Conservation (phyloP, 1,140 invertebrate genomes). For the Dufourea novaeangliae region DNA sequence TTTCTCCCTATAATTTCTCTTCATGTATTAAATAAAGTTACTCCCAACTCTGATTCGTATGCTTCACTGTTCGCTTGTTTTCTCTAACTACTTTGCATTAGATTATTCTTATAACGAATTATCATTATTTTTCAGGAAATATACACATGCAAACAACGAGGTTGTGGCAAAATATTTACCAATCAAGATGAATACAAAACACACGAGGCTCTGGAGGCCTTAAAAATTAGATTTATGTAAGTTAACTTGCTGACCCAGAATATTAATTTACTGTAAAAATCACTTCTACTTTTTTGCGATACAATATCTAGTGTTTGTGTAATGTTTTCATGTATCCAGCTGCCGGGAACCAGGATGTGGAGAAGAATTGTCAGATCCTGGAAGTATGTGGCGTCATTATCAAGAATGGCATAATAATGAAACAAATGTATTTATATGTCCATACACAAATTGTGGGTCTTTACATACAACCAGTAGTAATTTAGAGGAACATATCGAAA, state of each 20-base stretch:
- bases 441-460: slow-evolving; percentile 78
- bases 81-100: too few relatives aligned
- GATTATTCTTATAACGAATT: too few relatives aligned
- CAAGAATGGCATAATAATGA: slow-evolving; percentile 80
- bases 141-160: slow-evolving; percentile 78
- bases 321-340: slow-evolving; percentile 55
- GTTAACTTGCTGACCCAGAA: slow-evolving; percentile 21
- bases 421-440: slow-evolving; percentile 77
- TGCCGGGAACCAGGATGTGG: slow-evolving; percentile 80
- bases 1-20: too few relatives aligned
- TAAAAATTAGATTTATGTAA: slow-evolving; percentile 79
- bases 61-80: neutral
- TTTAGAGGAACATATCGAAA: slow-evolving; percentile 79
- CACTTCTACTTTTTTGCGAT: neutral
- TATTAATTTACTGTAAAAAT: neutral
- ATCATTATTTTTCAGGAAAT: slow-evolving; percentile 71
- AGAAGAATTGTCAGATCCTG: slow-evolving; percentile 78
- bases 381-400: slow-evolving; percentile 80
- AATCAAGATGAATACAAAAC: slow-evolving; percentile 79
- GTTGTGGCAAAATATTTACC: slow-evolving; percentile 79
- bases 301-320: neutral
- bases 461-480: slow-evolving; percentile 74
- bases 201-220: slow-evolving; percentile 77
- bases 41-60: too few relatives aligned
- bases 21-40: too few relatives aligned